These are phyloP conservation scores for Adelphocoris suturalis DNA, from an alignment of 2,888 invertebrate genomes.

Conservation along the genomic window DNA sequence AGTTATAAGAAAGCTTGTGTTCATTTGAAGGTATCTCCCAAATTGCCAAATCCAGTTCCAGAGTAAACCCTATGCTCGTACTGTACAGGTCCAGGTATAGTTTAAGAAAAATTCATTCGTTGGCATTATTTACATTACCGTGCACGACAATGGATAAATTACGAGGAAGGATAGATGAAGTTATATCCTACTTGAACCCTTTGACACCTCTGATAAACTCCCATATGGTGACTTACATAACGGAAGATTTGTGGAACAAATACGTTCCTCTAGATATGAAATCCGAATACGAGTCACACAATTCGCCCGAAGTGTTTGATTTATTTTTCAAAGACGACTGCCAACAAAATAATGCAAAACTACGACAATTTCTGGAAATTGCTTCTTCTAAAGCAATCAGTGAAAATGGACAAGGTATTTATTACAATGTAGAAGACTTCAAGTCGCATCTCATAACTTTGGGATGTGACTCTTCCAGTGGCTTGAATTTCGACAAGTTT, in stretches of 20 bases:
- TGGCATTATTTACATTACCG: not conserved
- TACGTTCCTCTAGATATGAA: conserved; percentile 82
- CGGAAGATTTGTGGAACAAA: conserved; percentile 83
- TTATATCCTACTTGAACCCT: conserved; percentile 82
- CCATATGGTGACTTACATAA: conserved; percentile 88
- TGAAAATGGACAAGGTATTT: not conserved
- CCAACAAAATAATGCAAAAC: not conserved
- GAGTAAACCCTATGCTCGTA: conserved; percentile 77
- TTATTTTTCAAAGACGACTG: conserved; percentile 53
- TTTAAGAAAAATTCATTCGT: not conserved
- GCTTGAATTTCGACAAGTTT: conserved; percentile 82
- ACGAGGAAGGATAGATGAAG: conserved; percentile 59
- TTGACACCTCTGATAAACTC: conserved; percentile 85
- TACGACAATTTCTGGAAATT: conserved; percentile 6
- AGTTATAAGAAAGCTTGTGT: conserved; percentile 86
- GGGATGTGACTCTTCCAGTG: conserved; percentile 78
- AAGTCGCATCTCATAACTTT: conserved; percentile 78
- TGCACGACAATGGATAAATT: conserved; percentile 77
- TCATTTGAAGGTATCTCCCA: conserved; percentile 82
- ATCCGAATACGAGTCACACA: conserved; percentile 77
- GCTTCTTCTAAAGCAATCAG: not conserved
- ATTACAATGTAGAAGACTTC: conserved; percentile 78
- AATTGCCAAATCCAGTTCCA: conserved; percentile 80
- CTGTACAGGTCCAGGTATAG: not conserved
- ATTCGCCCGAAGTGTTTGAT: conserved; percentile 43